Conservation (phyloP, 2,888 invertebrate species). For the Erpobdella octoculata region DNA sequence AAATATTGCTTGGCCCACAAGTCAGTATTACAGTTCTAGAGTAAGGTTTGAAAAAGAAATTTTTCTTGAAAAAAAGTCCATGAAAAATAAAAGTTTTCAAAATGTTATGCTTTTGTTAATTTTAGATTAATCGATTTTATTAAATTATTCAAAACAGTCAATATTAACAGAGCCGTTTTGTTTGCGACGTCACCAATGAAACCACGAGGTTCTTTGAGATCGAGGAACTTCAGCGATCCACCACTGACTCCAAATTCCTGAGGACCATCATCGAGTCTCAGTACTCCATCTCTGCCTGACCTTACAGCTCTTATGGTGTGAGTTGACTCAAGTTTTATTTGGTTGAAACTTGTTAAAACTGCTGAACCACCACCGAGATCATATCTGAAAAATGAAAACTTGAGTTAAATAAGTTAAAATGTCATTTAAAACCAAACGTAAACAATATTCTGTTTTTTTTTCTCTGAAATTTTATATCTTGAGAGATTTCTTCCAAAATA, state of each 20-base stretch:
- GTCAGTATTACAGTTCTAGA: too few relatives aligned
- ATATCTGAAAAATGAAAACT: constrained; percentile 61
- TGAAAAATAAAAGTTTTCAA: too few relatives aligned
- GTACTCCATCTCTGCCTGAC: not conserved
- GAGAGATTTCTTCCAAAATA: not conserved
- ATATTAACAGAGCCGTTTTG: not conserved
- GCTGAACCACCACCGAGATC: constrained; percentile 84
- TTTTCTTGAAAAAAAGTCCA: too few relatives aligned
- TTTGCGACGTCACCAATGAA: constrained; percentile 6
- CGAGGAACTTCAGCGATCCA: not conserved
- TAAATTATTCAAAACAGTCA: not conserved
- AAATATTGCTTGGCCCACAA: too few relatives aligned
- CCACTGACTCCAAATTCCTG: not conserved
- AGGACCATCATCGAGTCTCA: constrained; percentile 13
- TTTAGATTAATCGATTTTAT: too few relatives aligned
- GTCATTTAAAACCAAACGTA: not conserved
- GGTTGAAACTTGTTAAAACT: not conserved
- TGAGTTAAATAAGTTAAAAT: too few relatives aligned
- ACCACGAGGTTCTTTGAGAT: not conserved
- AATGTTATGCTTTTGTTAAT: too few relatives aligned
- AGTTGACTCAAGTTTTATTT: not conserved
- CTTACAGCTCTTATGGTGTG: not conserved
- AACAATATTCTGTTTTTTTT: not conserved
- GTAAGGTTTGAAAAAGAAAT: too few relatives aligned
- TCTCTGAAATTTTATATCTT: not conserved